Percentiles rank a stretch among this genome's conserved stretches.
These are phyloP conservation scores for Synanthedon andrenaeformis DNA, from an alignment of 2,888 invertebrate genomes.

Conservation along the genomic window DNA sequence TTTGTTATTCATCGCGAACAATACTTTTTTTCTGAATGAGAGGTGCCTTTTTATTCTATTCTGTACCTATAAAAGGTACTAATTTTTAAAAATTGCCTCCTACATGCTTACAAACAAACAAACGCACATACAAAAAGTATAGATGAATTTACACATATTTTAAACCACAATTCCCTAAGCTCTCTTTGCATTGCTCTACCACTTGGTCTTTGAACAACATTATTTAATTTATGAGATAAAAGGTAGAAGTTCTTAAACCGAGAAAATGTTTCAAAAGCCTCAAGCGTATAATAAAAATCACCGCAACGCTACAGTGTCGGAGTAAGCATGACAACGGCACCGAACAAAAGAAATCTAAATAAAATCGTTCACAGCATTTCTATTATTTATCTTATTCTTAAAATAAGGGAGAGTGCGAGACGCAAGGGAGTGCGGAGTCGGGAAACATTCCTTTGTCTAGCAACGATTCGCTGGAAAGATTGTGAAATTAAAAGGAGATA, in stretches of 20 bases:
- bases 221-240: no score
- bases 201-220: no score
- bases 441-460: conserved; percentile 4
- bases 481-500: not conserved
- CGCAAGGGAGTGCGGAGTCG: not conserved
- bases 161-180: no score
- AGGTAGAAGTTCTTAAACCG: not conserved
- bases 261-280: not conserved
- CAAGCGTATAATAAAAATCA: not conserved
- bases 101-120: no score
- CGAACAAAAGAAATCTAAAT: conserved; percentile 31
- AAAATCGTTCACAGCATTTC: conserved; percentile 29
- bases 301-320: not conserved
- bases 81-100: no score
- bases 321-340: not conserved
- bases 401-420: not conserved
- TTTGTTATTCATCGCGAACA: no score
- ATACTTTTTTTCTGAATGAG: no score
- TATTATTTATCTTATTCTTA: conserved; percentile 27
- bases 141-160: no score
- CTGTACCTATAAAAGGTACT: no score
- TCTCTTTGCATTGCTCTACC: no score
- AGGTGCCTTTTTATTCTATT: no score
- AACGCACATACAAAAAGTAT: no score
- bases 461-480: not conserved